Evolutionary conservation across 1,140 invertebrate genomes (phyloP).

Genomic region (Cataglyphis hispanica): DNA sequence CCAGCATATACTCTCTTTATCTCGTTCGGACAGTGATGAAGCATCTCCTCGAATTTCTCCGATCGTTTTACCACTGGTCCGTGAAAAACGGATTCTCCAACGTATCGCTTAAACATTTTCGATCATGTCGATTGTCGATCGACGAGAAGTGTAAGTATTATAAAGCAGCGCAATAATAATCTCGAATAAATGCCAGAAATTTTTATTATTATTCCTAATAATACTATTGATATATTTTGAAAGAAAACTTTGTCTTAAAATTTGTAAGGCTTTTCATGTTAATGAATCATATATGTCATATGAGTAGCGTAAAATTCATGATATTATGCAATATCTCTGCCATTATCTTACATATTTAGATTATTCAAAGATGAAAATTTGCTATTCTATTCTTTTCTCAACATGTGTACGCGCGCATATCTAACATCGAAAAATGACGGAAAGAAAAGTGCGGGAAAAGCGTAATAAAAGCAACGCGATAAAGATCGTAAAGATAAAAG

Average conservation of each 20-base stretch:
- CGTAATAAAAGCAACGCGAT: not conserved
- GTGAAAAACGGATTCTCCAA: constrained; percentile 21
- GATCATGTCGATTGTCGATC: not conserved
- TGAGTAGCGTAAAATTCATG: not conserved
- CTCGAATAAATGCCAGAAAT: not conserved
- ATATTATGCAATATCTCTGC: not conserved
- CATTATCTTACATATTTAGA: not conserved
- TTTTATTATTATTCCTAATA: not conserved
- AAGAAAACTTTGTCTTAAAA: not conserved
- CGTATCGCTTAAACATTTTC: not conserved
- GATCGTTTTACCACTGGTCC: constrained; percentile 23
- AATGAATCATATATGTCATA: not conserved
- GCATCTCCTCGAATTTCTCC: constrained; percentile 28
- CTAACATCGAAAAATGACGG: not conserved
- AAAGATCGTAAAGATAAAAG: constrained; percentile 29
- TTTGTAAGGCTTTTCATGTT: not conserved
- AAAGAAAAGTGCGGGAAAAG: not conserved
- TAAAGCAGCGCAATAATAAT: not conserved
- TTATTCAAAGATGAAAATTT: not conserved
- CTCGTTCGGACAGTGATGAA: constrained; percentile 25
- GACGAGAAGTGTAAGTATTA: not conserved
- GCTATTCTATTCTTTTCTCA: not conserved
- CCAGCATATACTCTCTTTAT: constrained; percentile 20
- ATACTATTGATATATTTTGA: not conserved
- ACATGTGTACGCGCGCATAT: not conserved